Percentiles rank a stretch among this genome's conserved stretches.
These are phyloP conservation scores for Athalia circularis DNA, from an alignment of 2,888 invertebrate genomes.

Conservation along the genomic window DNA sequence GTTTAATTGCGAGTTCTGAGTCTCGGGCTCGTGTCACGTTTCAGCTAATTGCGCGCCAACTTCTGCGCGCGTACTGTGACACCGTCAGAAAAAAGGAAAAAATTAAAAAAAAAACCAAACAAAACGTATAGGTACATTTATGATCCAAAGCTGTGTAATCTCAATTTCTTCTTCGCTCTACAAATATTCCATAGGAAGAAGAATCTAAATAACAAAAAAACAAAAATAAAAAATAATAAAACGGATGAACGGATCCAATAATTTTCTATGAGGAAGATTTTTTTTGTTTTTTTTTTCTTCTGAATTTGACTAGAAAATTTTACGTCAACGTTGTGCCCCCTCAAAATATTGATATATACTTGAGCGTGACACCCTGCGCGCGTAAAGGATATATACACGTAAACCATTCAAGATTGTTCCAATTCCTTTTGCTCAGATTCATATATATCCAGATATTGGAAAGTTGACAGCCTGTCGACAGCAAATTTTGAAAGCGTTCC, in stretches of 20 bases:
- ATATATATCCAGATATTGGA: conserved; percentile 39
- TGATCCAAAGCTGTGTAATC: no score
- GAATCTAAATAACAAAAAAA: no score
- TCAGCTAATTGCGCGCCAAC: conserved; percentile 45
- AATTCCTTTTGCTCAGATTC: conserved; percentile 25
- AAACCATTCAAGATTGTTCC: conserved; percentile 41
- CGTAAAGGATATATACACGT: conserved; percentile 15
- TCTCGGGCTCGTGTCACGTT: conserved; percentile 63
- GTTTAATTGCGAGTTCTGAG: conserved; percentile 74
- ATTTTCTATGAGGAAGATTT: neutral
- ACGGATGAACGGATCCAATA: no score
- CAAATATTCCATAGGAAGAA: no score
- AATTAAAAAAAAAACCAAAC: neutral
- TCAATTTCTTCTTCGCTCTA: no score
- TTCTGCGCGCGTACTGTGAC: conserved; percentile 35
- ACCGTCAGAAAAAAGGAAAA: neutral
- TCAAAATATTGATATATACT: conserved; percentile 45
- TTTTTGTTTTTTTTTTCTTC: conserved; percentile 22
- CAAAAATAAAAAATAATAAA: no score
- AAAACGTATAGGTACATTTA: neutral
- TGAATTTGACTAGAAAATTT: conserved; percentile 8
- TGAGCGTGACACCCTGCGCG: conserved; percentile 17
- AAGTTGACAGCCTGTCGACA: conserved; percentile 35
- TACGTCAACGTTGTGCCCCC: conserved; percentile 6
- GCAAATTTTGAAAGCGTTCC: conserved; percentile 26